Percentiles rank a stretch among this genome's conserved stretches.
Conservation (phyloP, 2,113 vertebrate species). For the Dicentrarchus labrax region DNA sequence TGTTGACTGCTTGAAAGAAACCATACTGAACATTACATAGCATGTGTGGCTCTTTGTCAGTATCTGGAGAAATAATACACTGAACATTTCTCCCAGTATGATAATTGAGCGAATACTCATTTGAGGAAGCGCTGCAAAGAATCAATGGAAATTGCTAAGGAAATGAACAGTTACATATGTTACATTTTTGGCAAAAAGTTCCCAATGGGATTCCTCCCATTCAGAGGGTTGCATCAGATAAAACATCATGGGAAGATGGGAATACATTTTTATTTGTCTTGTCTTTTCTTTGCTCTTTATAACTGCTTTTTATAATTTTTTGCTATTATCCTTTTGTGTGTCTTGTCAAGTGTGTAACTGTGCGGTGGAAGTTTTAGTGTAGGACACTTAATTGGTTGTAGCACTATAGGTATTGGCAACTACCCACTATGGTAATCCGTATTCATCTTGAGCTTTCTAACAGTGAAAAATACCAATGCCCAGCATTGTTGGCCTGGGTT, state of each 20-base stretch:
- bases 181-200: conserved; percentile 15
- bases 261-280: background rate
- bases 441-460: background rate
- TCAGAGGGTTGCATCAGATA: conserved; percentile 24
- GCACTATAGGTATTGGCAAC: background rate
- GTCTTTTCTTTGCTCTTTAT: background rate
- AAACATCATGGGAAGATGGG: background rate
- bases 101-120: background rate
- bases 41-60: background rate
- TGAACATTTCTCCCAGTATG: background rate
- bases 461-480: background rate
- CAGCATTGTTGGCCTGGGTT: background rate
- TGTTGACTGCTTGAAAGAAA: background rate
- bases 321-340: background rate
- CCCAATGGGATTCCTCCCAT: background rate
- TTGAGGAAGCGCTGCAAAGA: background rate
- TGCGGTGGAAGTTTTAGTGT: background rate
- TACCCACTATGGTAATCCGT: background rate
- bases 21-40: background rate
- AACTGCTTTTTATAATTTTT: background rate
- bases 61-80: background rate
- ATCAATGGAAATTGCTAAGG: background rate
- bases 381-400: background rate
- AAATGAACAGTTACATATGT: background rate
- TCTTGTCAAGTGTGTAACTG: background rate